A percentile compares a stretch with the other conserved stretches of the same genome.
Evolutionary conservation across 1,140 invertebrate species (phyloP).

Genomic region (Aleiodes sp.): DNA sequence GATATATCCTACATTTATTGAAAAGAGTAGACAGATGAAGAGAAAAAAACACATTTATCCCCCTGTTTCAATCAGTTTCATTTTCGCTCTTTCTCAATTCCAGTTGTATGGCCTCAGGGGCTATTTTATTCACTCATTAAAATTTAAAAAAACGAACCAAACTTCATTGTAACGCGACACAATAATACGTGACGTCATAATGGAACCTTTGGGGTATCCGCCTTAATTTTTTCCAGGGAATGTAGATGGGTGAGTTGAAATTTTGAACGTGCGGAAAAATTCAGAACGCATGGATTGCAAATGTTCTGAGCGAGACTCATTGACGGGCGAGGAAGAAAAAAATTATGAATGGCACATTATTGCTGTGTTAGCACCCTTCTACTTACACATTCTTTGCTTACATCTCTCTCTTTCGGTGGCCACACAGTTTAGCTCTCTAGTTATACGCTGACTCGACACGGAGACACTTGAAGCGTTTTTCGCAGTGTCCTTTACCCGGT

Average conservation of each 20-base stretch:
- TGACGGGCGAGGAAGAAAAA: conserved; percentile 40
- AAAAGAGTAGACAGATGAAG: background rate
- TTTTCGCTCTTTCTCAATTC: too few species aligned
- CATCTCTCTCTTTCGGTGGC: background rate
- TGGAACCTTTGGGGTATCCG: too few species aligned
- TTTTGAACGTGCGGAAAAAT: background rate
- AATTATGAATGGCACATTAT: conserved; percentile 61
- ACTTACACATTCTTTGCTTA: conserved; percentile 12
- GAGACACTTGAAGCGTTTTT: conserved; percentile 48
- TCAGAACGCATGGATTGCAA: background rate
- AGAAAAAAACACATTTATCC: background rate
- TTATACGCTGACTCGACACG: conserved; percentile 58
- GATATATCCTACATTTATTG: background rate
- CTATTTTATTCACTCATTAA: background rate
- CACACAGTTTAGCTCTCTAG: conserved; percentile 6
- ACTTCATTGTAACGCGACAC: background rate
- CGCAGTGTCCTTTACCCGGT: conserved; percentile 11
- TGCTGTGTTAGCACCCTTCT: conserved; percentile 48
- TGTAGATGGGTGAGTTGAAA: background rate
- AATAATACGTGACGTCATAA: conserved; percentile 4
- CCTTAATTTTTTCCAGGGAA: too few species aligned
- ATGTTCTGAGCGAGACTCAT: conserved; percentile 37
- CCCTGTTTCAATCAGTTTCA: background rate
- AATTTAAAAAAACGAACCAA: background rate
- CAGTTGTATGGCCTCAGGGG: too few species aligned